Evolutionary conservation across 2,797 vertebrate species (phyloP), one percentile per base, ranked within the genome.

Genomic region (Discoglossus pictus): DNA sequence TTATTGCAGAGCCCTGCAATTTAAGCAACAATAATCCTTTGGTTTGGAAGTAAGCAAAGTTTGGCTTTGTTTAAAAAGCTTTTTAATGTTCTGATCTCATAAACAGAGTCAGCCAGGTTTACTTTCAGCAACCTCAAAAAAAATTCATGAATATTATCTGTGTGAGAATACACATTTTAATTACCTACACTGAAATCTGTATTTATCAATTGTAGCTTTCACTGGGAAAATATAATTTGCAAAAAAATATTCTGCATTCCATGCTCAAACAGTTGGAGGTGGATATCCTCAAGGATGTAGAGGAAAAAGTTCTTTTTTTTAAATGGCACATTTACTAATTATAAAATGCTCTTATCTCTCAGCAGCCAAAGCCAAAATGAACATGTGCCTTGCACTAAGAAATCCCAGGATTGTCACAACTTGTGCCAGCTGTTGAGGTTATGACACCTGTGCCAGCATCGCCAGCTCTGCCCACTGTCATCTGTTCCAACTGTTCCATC

Each of bases 321-420:
- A 89, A 91, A 91, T 90, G 92, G 90, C 88, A 90, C 89, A 88
- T 91, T 89, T 88, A 88, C 86, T 88, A 92, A 91, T 89, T 88
- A 89, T 89, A 89, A 88, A 90, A 88, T 88, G 87, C 85, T 93
- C 89, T 92, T 92, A 93, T 93, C 89, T 88, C 86, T 89, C 83
- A 84, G 86, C 87, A 92, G 89, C 92, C 89, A 89, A 89, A 83
- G 94, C 93, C 92, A 96, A 94, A 91, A 89, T 89, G 92, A 98
- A 96, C 95, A 97, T 98, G 95, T 94, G 94, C 94, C 94, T 95
- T 93, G 93, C 93, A 96, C 93, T 93, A 92, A 90, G 92, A 96
- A 97, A 95, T 98, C 96, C 96, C 96, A 96, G 95, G 95, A 96
- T 97, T 93, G 94, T 91, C 93, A 89, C 96, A 98, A 98, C 95